Percentiles rank a stretch among this genome's conserved stretches.
These are phyloP conservation scores for Microhierax caerulescens DNA, from an alignment of 2,797 vertebrate species.

Conservation along the genomic window DNA sequence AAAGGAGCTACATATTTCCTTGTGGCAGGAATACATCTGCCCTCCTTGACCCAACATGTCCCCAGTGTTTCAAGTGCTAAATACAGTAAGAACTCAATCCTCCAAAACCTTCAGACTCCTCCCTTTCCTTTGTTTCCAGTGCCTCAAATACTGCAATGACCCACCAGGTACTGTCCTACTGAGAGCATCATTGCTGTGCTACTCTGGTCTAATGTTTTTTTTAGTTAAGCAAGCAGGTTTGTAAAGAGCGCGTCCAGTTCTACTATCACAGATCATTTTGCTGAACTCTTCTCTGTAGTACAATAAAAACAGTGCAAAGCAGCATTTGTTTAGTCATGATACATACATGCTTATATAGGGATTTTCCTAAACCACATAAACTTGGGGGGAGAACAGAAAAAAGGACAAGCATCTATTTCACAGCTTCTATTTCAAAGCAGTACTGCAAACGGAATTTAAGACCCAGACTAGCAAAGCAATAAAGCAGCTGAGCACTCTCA, in stretches of 20 bases:
- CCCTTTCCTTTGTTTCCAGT: neutral
- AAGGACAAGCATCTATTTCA: neutral
- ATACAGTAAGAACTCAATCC: neutral
- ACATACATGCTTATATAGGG: accelerated
- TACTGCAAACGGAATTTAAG: neutral
- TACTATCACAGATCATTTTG: neutral
- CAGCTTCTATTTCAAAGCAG: neutral
- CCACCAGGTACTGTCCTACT: neutral
- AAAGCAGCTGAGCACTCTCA: neutral
- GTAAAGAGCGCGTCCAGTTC: neutral
- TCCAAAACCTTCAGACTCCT: neutral
- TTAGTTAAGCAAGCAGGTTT: neutral
- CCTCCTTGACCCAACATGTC: neutral
- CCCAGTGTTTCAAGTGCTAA: neutral
- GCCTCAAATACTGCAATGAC: neutral
- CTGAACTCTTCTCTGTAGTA: neutral
- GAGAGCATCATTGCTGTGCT: neutral
- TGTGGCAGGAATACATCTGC: neutral
- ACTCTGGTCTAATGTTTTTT: neutral
- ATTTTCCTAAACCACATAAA: neutral
- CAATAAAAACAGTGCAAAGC: neutral
- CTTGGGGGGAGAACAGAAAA: neutral
- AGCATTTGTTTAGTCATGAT: neutral
- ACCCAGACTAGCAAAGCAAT: neutral
- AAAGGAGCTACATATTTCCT: neutral